Evolutionary conservation across 2,797 vertebrate species (phyloP), one percentile per base, ranked within the genome.

Genomic region (Myripristis jacobus): DNA sequence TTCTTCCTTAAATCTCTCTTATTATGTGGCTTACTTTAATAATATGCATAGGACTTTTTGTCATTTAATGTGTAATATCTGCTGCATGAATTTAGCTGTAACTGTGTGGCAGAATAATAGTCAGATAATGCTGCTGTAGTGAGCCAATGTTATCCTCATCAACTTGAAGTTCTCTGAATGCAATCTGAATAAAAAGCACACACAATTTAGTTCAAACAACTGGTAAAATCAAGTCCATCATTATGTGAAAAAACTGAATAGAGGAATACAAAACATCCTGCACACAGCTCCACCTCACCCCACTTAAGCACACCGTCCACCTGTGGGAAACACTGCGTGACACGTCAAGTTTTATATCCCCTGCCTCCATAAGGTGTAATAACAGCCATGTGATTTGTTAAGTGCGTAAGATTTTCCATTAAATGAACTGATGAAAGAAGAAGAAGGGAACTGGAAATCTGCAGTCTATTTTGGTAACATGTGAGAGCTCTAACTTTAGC

Each of bases 241-340:
- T 24, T 24, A 44, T 59, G 44, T 59, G 44, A 73, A 11, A 43
- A 72, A 13, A 18, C 15, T 56, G 34, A 74, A 57, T 44, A 41
- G 27, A 52, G 66, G 52, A 55, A 18, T 58, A 73, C 81, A 75
- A 82, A 86, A 72, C 11, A 41, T 66, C 15, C 73, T 21, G 66
- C 31, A 66, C 24, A 0, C 34, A 24, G n/a, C 55, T 18, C 11
- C 58, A 12, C 4, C 12, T 41, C 38, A 54, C 43, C 70, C 3
- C 0, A 3, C 53, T 64, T 48, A n/a, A 67, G 73, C 43, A 77
- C 82, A 83, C 74, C 19, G 7, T 1, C 7, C 36, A 64, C 59
- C 77, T 80, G 70, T 71, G 71, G 59, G 66, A 87, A 88, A 72
- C 27, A 0, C 5, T 75, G 19, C 27, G n/a, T 36, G 46, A 54